These are phyloP conservation scores for Pogonocichla stellata DNA, from an alignment of 2,113 vertebrate genomes.

Conservation along the genomic window DNA sequence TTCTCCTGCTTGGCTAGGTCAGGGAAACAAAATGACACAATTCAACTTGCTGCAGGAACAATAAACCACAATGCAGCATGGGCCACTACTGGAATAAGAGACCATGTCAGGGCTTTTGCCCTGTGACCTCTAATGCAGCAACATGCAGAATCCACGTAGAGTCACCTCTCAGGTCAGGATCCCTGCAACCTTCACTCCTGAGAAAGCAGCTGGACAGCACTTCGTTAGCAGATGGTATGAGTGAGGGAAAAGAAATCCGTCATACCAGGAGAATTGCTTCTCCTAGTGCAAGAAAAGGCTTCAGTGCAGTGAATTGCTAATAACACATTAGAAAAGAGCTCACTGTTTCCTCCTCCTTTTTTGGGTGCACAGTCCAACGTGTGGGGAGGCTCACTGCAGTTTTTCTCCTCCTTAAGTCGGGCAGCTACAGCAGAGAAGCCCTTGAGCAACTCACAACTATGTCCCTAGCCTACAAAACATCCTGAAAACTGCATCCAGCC, in stretches of 20 bases:
- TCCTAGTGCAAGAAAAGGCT: neutral
- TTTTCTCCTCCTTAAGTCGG: neutral
- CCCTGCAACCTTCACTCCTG: neutral
- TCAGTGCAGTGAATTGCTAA: neutral
- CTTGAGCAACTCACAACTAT: neutral
- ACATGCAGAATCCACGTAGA: fast-evolving
- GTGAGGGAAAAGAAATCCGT: neutral
- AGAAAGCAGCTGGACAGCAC: neutral
- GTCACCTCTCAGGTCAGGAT: neutral
- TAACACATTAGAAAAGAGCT: neutral
- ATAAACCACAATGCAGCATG: neutral
- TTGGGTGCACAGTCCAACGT: neutral
- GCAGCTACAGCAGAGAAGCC: neutral
- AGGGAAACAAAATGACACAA: neutral
- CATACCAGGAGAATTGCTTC: neutral
- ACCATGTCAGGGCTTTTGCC: neutral
- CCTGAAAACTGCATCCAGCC: neutral
- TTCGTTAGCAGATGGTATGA: neutral
- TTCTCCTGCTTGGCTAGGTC: neutral
- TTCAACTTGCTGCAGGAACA: neutral
- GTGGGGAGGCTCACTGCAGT: neutral
- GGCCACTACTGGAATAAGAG: neutral
- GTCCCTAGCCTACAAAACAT: neutral
- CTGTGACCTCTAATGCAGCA: neutral
- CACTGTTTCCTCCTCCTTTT: neutral